Base-by-base conservation (phyloP, 2,113 vertebrate species). In the Peromyscus maniculatus region DNA sequence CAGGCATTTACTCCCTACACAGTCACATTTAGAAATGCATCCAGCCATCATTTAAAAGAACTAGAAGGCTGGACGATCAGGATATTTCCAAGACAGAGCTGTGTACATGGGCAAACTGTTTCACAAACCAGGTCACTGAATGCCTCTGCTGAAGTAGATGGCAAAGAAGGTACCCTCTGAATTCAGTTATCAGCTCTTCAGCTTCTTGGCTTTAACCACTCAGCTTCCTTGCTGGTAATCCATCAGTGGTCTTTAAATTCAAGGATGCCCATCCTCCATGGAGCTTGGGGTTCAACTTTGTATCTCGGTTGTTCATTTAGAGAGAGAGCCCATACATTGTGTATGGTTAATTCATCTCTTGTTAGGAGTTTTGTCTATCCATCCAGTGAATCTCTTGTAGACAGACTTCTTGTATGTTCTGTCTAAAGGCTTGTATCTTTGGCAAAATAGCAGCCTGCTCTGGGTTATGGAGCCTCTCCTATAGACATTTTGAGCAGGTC, bases 171-270 rank as follows among this genome's bases (percentile, higher is more conserved):
- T n/a, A 21, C 13, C 67, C 22, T 88, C 49, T 77, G 24, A 55
- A 46, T 1, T 28, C 59, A 77, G 80, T 9, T n/a, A 74, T 1
- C 7, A 0, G 46, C 21, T 36, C 55, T 39, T 62, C 52, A 10
- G n/a, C 19, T 49, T 31, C 84, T 13, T 43, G 21, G 64, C 26
- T 31, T 12, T 49, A 11, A 33, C 28, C 64, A 21, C 62, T 46
- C 13, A 16, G 43, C 19, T 17, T 72, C 64, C 93, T 86, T 79
- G 33, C 39, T 89, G 77, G 39, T 66, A 95, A 43, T 77, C 66
- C 36, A 91, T 78, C 21, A 49, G 24, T 55, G 74, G 43, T 36
- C 62, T 91, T 96, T 93, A 75, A 78, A 91, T 75, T 72, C 86
- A 94, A 89, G 80, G 67, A 79, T 78, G 46, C 19, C 22, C 2